phyloP scores from a whole-genome alignment of 2,888 invertebrate species.

The Melanostoma mellinum region DNA sequence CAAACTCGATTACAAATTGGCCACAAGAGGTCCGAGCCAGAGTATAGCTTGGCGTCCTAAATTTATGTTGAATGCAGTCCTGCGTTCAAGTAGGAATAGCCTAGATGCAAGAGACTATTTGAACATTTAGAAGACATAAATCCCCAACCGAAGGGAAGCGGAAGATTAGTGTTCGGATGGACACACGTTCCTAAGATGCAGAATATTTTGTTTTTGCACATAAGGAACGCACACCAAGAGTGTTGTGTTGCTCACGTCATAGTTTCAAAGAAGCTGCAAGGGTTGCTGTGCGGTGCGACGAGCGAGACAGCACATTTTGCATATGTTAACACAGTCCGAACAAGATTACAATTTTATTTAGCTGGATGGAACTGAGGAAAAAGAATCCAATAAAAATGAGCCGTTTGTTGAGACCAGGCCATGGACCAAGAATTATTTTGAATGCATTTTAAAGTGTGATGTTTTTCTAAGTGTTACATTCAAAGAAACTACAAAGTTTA shows the following conservation, averaged over 20 bases:
- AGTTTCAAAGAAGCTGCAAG: slow-evolving; percentile 16
- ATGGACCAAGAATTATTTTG: not conserved
- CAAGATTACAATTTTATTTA: slow-evolving; percentile 72
- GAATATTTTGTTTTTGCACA: slow-evolving; percentile 50
- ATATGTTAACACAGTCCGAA: slow-evolving; percentile 73
- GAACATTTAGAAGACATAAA: slow-evolving; percentile 63
- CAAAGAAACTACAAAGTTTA: no score
- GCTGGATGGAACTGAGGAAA: slow-evolving; percentile 23
- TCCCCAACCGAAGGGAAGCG: slow-evolving; percentile 27
- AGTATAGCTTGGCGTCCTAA: slow-evolving; percentile 18
- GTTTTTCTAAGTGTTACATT: no score
- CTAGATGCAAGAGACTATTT: slow-evolving; percentile 33
- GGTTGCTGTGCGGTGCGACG: slow-evolving; percentile 26
- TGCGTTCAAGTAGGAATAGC: slow-evolving; percentile 37
- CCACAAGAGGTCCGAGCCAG: slow-evolving; percentile 44
- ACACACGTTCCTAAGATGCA: slow-evolving; percentile 50
- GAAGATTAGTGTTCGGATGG: not conserved
- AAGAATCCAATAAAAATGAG: not conserved
- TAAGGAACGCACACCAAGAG: slow-evolving; percentile 48
- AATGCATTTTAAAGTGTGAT: no score
- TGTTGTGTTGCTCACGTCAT: slow-evolving; percentile 36
- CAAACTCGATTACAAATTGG: slow-evolving; percentile 69
- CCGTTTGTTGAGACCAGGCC: not conserved
- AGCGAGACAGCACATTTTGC: slow-evolving; percentile 69
- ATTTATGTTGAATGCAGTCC: slow-evolving; percentile 41